phyloP scores from a whole-genome alignment of 2,888 invertebrate species.

The Drosophila robusta region DNA sequence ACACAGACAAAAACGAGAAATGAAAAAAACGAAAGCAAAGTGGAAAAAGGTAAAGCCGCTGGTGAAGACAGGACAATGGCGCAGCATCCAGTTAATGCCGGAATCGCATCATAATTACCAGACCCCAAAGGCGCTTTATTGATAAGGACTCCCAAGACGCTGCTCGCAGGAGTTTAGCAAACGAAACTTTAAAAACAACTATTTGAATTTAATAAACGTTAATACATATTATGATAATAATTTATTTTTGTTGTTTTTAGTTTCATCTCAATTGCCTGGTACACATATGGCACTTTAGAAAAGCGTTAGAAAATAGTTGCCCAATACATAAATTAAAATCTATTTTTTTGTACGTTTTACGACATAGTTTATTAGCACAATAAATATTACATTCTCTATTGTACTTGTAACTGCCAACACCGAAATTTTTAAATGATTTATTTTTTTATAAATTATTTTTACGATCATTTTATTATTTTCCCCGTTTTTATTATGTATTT shows the following conservation, averaged over 20 bases:
- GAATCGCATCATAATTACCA: constrained; percentile 32
- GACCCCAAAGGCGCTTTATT: constrained; percentile 7
- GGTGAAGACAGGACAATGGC: constrained; percentile 10
- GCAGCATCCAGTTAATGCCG: constrained; percentile 14
- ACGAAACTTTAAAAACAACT: not conserved
- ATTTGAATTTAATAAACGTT: not conserved
- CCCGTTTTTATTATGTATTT: no score
- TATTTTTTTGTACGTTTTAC: no score
- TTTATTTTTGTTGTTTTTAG: not conserved
- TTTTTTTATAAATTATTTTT: no score
- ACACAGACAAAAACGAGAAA: constrained; percentile 1
- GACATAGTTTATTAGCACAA: no score
- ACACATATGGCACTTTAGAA: no score
- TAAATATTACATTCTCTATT: no score
- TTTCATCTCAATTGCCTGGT: no score
- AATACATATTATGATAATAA: not conserved
- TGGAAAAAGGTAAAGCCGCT: constrained; percentile 1
- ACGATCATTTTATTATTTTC: no score
- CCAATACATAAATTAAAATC: no score
- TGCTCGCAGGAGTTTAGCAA: not conserved
- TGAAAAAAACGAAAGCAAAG: not conserved
- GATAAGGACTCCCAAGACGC: not conserved
- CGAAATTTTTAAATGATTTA: no score
- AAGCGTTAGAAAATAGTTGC: no score
- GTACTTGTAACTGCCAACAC: no score